A percentile compares a stretch with the other conserved stretches of the same genome.
Conservation (phyloP, 2,113 vertebrate species). For the Neodontobutis hainanensis region DNA sequence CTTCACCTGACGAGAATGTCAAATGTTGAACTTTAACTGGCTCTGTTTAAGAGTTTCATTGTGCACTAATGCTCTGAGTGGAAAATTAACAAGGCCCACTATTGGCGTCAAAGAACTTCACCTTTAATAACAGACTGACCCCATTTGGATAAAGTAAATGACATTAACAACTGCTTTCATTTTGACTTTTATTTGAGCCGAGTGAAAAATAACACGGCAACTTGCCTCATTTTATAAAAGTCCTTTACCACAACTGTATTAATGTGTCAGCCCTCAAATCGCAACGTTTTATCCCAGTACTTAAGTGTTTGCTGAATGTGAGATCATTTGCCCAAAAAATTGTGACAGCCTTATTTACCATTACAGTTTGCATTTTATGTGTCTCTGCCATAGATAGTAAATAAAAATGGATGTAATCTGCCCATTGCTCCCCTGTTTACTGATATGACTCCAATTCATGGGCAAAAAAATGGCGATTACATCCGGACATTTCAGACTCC, state of each 20-base stretch:
- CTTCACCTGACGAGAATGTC: not conserved
- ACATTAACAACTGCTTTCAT: no score
- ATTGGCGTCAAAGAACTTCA: not conserved
- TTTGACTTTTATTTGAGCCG: not conserved
- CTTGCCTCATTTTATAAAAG: not conserved
- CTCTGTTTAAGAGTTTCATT: no score
- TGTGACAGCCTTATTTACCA: not conserved
- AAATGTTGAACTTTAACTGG: not conserved
- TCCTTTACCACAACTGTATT: no score
- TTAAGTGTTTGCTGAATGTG: not conserved
- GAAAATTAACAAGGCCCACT: not conserved
- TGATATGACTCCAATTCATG: no score
- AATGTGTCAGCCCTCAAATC: no score
- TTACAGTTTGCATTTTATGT: constrained; percentile 10
- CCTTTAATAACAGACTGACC: not conserved
- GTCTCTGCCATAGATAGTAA: no score
- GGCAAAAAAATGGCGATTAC: no score
- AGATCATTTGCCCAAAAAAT: not conserved
- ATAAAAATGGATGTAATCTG: no score
- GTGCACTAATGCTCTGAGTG: no score
- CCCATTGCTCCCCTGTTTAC: no score
- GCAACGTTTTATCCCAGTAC: no score
- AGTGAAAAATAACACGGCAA: not conserved
- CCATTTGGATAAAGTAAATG: not conserved
- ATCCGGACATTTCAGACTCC: no score